phyloP scores from a whole-genome alignment of 2,113 vertebrate species.

The Panthera tigris region DNA sequence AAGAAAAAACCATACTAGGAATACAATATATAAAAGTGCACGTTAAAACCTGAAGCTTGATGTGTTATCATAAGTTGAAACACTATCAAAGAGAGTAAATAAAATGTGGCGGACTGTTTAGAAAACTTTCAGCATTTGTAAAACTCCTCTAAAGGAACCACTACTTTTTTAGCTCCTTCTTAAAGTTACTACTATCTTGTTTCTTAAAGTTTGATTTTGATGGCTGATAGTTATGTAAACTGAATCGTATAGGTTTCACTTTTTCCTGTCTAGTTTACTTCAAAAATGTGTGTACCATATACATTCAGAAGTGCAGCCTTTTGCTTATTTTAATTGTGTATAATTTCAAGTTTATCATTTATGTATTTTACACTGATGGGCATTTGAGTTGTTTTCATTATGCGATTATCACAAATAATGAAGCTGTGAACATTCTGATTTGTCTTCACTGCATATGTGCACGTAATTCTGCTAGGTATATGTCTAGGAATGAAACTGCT shows the following conservation, averaged over 20 bases:
- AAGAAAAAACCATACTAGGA: neutral
- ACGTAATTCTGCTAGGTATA: neutral
- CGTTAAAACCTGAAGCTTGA: neutral
- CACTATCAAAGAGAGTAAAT: neutral
- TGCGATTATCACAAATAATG: neutral
- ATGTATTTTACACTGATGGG: neutral
- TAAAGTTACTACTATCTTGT: neutral
- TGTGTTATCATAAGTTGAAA: neutral
- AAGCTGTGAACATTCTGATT: neutral
- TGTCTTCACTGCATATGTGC: neutral
- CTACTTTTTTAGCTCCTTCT: neutral
- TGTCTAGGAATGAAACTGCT: neutral
- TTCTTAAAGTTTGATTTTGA: neutral
- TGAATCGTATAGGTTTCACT: neutral
- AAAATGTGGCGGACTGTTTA: neutral
- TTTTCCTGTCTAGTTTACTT: neutral
- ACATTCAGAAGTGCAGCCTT: neutral
- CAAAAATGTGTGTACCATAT: neutral
- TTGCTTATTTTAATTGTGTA: neutral
- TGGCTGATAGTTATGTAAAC: neutral
- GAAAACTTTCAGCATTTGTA: neutral
- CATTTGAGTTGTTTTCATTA: neutral
- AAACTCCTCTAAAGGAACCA: neutral
- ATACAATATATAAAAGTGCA: neutral
- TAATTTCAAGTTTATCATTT: neutral